Evolutionary conservation across 2,797 vertebrate species (phyloP).

Genomic region (Cyclopterus lumpus): DNA sequence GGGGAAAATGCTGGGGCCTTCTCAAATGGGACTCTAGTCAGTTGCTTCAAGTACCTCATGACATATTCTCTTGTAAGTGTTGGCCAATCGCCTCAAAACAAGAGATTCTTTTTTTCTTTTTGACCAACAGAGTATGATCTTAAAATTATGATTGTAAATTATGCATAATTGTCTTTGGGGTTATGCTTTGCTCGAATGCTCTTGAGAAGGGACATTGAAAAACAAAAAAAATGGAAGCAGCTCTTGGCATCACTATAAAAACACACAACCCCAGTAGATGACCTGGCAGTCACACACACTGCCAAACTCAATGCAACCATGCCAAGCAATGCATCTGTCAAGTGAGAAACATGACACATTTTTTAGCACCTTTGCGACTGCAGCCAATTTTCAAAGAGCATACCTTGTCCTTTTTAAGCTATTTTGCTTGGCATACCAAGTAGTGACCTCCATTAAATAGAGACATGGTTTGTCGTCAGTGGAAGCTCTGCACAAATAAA

Average conservation of each 20-base stretch:
- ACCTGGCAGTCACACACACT: constrained; percentile 76
- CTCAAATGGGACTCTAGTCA: constrained; percentile 47
- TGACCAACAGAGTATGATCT: constrained; percentile 29
- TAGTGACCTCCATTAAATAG: constrained; percentile 76
- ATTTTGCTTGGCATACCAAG: constrained; percentile 76
- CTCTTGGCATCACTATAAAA: constrained; percentile 70
- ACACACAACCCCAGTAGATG: constrained; percentile 79
- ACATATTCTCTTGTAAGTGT: constrained; percentile 44
- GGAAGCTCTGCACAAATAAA: constrained; percentile 65
- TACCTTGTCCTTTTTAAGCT: constrained; percentile 77
- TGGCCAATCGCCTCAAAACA: constrained; percentile 28
- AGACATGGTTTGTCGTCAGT: constrained; percentile 59
- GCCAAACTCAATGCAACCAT: constrained; percentile 80
- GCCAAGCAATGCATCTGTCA: constrained; percentile 87
- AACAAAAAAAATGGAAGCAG: constrained; percentile 52
- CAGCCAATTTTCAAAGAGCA: constrained; percentile 79
- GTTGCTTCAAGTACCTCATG: constrained; percentile 36
- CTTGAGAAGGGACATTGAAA: constrained; percentile 39
- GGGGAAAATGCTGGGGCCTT: constrained; percentile 21
- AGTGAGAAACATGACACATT: constrained; percentile 84
- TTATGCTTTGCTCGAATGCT: constrained; percentile 40
- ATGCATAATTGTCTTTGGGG: constrained; percentile 36
- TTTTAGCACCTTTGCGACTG: constrained; percentile 79
- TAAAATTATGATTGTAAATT: constrained; percentile 24
- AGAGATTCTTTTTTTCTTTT: constrained; percentile 6